Evolutionary conservation across 2,113 vertebrate species (phyloP).

Genomic region (Delphinapterus leucas): DNA sequence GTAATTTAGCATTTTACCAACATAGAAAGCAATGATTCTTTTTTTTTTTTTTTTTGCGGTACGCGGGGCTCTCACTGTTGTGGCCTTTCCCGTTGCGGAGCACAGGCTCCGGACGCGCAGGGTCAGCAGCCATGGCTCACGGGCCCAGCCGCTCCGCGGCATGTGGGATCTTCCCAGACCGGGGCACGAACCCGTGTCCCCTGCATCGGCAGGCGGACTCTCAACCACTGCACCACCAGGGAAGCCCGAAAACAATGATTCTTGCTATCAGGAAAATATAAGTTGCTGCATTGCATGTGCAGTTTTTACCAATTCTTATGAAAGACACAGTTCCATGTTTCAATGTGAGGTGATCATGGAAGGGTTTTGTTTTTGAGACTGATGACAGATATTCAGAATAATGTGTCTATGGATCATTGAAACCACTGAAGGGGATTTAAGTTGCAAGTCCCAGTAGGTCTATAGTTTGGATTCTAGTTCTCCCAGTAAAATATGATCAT

Average conservation of each 20-base stretch:
- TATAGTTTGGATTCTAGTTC: background rate
- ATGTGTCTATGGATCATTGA: background rate
- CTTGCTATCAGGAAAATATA: background rate
- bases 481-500: background rate
- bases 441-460: background rate
- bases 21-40: background rate
- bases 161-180: too few relatives aligned
- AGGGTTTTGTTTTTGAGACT: conserved; percentile 2
- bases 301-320: background rate
- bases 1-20: background rate
- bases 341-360: background rate
- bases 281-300: background rate
- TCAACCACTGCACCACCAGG: too few relatives aligned
- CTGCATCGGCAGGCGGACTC: too few relatives aligned
- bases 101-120: accelerated
- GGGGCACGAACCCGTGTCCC: too few relatives aligned
- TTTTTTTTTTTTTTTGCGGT: too few relatives aligned
- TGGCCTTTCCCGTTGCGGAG: accelerated
- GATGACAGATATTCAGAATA: background rate
- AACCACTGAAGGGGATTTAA: background rate
- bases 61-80: too few relatives aligned
- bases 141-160: too few relatives aligned
- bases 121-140: too few relatives aligned
- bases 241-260: background rate
- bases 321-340: background rate